Base-by-base conservation (phyloP, 1,140 invertebrate species). In the Drosophila lini region DNA sequence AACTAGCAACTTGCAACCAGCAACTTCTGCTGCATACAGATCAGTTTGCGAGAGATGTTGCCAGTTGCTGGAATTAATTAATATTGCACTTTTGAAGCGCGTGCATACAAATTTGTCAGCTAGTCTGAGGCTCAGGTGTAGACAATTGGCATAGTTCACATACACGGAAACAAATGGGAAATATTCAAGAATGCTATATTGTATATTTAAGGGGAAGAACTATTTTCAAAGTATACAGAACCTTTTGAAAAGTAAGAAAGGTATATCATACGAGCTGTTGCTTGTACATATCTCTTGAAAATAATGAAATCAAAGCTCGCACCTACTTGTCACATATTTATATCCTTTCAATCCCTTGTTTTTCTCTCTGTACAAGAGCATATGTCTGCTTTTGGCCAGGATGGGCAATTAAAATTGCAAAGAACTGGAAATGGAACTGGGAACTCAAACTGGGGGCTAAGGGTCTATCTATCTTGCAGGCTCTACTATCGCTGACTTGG, bases 31-130 rank as follows among this genome's bases (percentile, higher is more conserved):
- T 63, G 68, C 59, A 60, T 77, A 76, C 55, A 65, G 76, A 79
- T 81, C 61, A 74, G 71, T 41, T 60, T 55, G 36, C 34, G 19
- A 38, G 52, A 55, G 55, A 19, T 69, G 79, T 52, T 55, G 83
- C 47, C 48, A 61, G 86, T 81, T 86, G 78, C 80, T 89, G 84
- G 84, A 89, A 89, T 91, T 90, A 91, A 89, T 91, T 83, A 91
- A 90, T 90, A 91, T 91, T 91, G 89, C 89, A 91, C 89, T 82
- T 91, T 89, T 79, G 78, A 91, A 91, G 83, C 74, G 88, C 88
- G 82, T 91, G 89, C 84, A 91, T 90, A 90, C 90, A 90, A 91
- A 91, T 91, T 91, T 91, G 90, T 91, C 89, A 89, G 69, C 64
- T 55, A 50, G 67, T 62, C 77, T 58, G 40, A 15, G 42, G 45